Evolutionary conservation across 2,888 invertebrate species (phyloP), one percentile per base, ranked within the genome.

Genomic region (Noctua janthe): DNA sequence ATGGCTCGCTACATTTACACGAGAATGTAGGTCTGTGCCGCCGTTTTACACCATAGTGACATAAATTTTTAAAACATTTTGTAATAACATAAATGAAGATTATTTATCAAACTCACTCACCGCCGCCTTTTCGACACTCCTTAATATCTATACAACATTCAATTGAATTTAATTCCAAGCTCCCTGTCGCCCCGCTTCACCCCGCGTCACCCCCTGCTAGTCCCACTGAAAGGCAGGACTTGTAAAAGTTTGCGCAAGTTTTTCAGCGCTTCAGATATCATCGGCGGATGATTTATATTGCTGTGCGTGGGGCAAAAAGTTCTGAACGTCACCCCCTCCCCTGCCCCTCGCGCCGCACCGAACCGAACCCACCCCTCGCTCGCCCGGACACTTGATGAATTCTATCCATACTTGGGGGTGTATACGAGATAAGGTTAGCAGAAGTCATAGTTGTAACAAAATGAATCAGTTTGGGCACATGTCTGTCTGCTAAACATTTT

Each of bases 251-350:
- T 23, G 84, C 75, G 62, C 83, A 89, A 91, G 86, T 91, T 91
- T 89, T 91, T 91, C 90, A 87, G 72, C 90, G 87, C 82, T 84
- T 83, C 83, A 83, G 89, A 91, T 91, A 91, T 90, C 90, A 89
- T 90, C 89, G 83, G 86, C 71, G 83, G 83, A 87, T 91, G 91
- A 91, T 91, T 91, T 91, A 91, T 91, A 87, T 89, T 83, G 86
- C 87, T 89, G 89, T 90, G 90, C 90, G 90, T 91, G 83, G 72
- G 83, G 90, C 88, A 88, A 89, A 91, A 91, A 91, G 70, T 91
- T 89, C 71, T 70, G 76, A 84, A 83, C 78, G 39, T 49, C 35
- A 35, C 47, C 72, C 66, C 29, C 59, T 54, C 64, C 59, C 54
- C 71, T 2, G 17, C 8, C n/a, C n/a, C 71, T 51, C 66, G 56